Base-by-base conservation (phyloP, 2,888 invertebrate genomes). In the Diadromus collaris region DNA sequence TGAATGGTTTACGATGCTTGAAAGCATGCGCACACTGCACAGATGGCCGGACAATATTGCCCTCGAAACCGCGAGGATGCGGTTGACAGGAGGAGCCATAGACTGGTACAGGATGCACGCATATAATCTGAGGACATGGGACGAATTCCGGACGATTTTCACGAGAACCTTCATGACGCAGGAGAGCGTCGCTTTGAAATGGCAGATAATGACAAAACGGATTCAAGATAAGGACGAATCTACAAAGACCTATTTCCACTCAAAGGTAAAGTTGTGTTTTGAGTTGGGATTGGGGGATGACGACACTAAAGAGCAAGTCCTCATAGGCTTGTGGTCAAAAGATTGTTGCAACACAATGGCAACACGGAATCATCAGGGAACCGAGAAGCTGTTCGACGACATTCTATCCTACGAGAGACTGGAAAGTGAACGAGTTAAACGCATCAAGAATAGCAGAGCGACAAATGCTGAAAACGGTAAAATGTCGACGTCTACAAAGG, bases 1-100 rank as follows among this genome's bases (percentile, higher is more conserved):
- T 3, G 76, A 79, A n/a, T 79, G 75, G 75, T 6, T 76, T 0
- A 46, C 32, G 24, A 71, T 54, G 2, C n/a, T 76, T 0, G 72
- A 76, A 3, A 29, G 58, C 24, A 72, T 76, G 69, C n/a, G 29
- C 10, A 13, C 48, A 6, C 16, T 79, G 1, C 76, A 76, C 24
- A 19, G 38, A 1, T 76, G 69, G 76, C 72, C 73, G 0, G 65
- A 72, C n/a, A 38, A 24, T 0, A 46, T 73, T 27, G 73, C 69
- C 1, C n/a, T 76, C 1, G 64, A 76, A 41, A 68, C 76, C 1
- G 73, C 69, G 1, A 51, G 76, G 3, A 63, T 63, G 41, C 76
- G 69, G 16, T 24, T 79, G 21, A 60, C 13, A 4, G 65, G 54
- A 4, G 76, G 76, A 0, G 76, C 76, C 0, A 16, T 13, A 0